Base-by-base conservation (phyloP, 2,888 invertebrate genomes). In the Sympetrum striolatum region DNA sequence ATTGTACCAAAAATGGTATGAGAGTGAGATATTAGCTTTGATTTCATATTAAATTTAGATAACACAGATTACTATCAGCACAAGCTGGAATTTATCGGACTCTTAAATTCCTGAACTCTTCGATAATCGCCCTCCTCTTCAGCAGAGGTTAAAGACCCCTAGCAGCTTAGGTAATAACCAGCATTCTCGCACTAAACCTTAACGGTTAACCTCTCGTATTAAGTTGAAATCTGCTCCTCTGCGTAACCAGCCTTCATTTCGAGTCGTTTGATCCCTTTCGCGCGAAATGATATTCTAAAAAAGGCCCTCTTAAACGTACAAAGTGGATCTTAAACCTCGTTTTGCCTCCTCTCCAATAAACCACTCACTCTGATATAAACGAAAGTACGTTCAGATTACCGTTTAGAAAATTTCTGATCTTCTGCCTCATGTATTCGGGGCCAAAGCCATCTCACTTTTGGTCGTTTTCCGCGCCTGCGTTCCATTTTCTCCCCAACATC, bases 261-360 rank as follows among this genome's bases (percentile, higher is more conserved):
- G 6, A 6, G 73, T 73, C 73, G 25, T 73, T 31, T 73, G 73
- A 14, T 31, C 73, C 31, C 25, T 25, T 25, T 73, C 8, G 8
- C 12, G 12, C 73, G 73, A 31, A 73, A 73, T 25, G 73, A 73
- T 73, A 73, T 73, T 73, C 73, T 25, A 31, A 73, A 73, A 73
- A 73, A 73, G 31, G 73, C 25, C 64, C 73, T 73, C 31, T 73
- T 73, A 73, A 73, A 31, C 6, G 31, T 31, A 48, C 12, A 44
- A 44, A 81, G 81, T 22, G 81, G 81, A 81, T 81, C 39, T 81
- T 81, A 81, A 81, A 81, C n/a, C 48, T 81, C 81, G 81, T 44
- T 81, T 25, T 2, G 25, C 25, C 44, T 80, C 39, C 8, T 25
- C 81, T 81, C 22, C 81, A 48, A 48, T 25, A 48, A 81, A 44